These are phyloP conservation scores for Heliothis subflexa DNA, from an alignment of 1,140 invertebrate genomes.

Conservation along the genomic window DNA sequence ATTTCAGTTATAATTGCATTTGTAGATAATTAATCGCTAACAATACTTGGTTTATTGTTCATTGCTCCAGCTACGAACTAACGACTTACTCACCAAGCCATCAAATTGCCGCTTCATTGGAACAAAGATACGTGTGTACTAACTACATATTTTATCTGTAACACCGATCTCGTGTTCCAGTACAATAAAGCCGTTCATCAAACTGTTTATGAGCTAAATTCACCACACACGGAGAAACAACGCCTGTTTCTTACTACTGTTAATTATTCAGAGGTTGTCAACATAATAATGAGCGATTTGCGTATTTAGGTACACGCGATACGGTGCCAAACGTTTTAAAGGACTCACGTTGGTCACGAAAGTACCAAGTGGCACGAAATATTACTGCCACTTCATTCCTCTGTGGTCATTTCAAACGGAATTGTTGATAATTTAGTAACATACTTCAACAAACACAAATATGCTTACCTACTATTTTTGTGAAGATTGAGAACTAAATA, in stretches of 20 bases:
- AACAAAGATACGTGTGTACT: neutral
- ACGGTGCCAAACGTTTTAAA: conserved; percentile 30
- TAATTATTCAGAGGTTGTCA: conserved; percentile 40
- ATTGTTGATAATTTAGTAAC: conserved; percentile 30
- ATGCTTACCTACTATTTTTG: conserved; percentile 4
- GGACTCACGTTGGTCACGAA: conserved; percentile 40
- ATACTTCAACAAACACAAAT: conserved; percentile 5
- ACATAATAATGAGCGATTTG: conserved; percentile 40
- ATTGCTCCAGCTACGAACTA: neutral
- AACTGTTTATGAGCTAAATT: conserved; percentile 16
- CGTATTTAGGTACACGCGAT: conserved; percentile 36
- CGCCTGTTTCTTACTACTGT: conserved; percentile 33
- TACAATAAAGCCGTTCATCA: conserved; percentile 35
- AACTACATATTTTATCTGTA: neutral
- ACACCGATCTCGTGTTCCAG: neutral
- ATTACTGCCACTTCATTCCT: conserved; percentile 13
- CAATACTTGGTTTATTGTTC: too few species aligned
- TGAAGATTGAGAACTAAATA: neutral
- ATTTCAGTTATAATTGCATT: too few species aligned
- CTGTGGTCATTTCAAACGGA: conserved; percentile 11
- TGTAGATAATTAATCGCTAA: too few species aligned
- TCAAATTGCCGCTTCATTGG: neutral
- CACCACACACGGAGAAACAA: conserved; percentile 16
- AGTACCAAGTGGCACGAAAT: neutral
- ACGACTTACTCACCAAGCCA: neutral